These are phyloP conservation scores for Lacerta bilineata DNA, from an alignment of 2,797 vertebrate species.

Conservation along the genomic window DNA sequence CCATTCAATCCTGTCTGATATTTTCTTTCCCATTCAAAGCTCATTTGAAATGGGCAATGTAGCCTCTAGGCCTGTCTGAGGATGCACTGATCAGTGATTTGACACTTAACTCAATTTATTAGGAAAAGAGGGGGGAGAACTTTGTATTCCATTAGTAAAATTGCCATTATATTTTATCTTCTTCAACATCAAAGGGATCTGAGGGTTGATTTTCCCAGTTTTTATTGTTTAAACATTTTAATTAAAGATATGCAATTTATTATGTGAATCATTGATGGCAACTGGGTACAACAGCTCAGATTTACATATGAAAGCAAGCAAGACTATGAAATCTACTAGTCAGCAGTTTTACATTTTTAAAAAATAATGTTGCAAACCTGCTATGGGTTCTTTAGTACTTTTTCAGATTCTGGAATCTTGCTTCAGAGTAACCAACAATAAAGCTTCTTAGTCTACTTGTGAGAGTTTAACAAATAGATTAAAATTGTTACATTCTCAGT, in stretches of 20 bases:
- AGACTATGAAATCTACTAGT: constrained; percentile 64
- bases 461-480: constrained; percentile 21
- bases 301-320: constrained; percentile 78
- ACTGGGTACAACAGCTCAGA: constrained; percentile 41
- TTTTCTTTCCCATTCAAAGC: constrained; percentile 75
- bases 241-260: constrained; percentile 69
- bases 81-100: constrained; percentile 71
- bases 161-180: constrained; percentile 66
- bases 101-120: constrained; percentile 77
- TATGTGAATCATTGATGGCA: constrained; percentile 68
- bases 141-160: constrained; percentile 66
- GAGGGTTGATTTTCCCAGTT: constrained; percentile 63
- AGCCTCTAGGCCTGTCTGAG: constrained; percentile 58
- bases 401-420: constrained; percentile 45
- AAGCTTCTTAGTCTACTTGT: constrained; percentile 40
- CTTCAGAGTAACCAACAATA: constrained; percentile 50
- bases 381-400: constrained; percentile 68
- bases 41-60: constrained; percentile 54
- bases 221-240: constrained; percentile 77
- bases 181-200: constrained; percentile 67
- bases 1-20: constrained; percentile 74
- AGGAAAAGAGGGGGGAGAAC: constrained; percentile 44
- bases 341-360: constrained; percentile 49
- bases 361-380: constrained; percentile 53
- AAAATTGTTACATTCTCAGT: background rate